Conservation (phyloP, 1,140 invertebrate genomes). For the Eurosta solidaginis region DNA sequence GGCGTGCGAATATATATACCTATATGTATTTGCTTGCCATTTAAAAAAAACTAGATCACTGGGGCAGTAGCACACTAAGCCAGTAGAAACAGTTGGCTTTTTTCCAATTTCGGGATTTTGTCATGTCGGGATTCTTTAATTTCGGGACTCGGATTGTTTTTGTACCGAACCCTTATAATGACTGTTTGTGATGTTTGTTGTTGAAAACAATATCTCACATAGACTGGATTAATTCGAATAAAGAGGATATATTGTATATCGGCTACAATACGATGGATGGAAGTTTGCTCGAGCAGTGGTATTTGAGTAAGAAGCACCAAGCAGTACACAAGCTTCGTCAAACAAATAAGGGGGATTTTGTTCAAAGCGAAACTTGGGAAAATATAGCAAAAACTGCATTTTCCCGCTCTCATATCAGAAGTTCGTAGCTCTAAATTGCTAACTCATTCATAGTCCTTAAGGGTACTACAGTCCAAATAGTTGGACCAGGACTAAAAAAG, state of each 20-base stretch:
- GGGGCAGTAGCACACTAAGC: no score
- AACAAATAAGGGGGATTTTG: slow-evolving; percentile 59
- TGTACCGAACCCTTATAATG: no score
- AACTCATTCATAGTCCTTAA: slow-evolving; percentile 69
- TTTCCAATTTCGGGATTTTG: no score
- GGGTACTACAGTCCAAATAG: slow-evolving; percentile 71
- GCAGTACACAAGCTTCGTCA: slow-evolving; percentile 73
- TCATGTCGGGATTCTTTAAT: no score
- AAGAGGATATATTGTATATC: slow-evolving; percentile 79
- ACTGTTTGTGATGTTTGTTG: no score
- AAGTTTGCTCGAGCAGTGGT: slow-evolving; percentile 85
- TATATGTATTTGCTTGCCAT: no score
- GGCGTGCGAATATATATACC: no score
- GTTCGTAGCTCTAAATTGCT: slow-evolving; percentile 45
- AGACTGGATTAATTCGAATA: slow-evolving; percentile 80
- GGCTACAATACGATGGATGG: slow-evolving; percentile 67
- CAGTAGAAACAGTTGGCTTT: no score
- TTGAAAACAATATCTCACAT: slow-evolving; percentile 75
- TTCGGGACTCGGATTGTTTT: no score
- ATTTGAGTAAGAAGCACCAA: slow-evolving; percentile 77
- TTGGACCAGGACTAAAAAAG: slow-evolving; percentile 72
- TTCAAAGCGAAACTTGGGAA: slow-evolving; percentile 67
- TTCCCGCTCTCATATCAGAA: slow-evolving; percentile 41
- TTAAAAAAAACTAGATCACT: no score
- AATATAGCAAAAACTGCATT: slow-evolving; percentile 43